phyloP scores from a whole-genome alignment of 2,888 invertebrate genomes.

The Metacarcinus magister region DNA sequence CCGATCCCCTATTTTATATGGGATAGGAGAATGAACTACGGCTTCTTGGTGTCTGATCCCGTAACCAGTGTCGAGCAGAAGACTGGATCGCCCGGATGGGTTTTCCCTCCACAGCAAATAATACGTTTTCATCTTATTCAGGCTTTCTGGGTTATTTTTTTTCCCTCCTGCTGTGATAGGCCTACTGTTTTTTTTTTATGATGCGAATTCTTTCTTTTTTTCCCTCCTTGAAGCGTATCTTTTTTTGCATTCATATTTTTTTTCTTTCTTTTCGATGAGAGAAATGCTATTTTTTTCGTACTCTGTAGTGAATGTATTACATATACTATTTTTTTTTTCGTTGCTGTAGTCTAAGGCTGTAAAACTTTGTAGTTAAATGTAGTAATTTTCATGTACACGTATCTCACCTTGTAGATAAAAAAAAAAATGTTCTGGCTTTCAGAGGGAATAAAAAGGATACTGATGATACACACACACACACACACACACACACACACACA shows the following conservation, averaged over 20 bases:
- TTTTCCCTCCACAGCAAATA: conserved; percentile 9
- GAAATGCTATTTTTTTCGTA: not conserved
- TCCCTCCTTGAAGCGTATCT: not conserved
- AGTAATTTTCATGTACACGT: too few relatives aligned
- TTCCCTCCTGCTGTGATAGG: not conserved
- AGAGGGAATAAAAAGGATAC: not conserved
- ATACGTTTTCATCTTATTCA: too few relatives aligned
- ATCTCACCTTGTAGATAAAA: too few relatives aligned
- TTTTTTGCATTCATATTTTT: too few relatives aligned
- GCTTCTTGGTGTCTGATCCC: conserved; percentile 60
- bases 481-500: too few relatives aligned
- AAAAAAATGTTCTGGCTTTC: not conserved
- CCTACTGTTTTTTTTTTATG: not conserved
- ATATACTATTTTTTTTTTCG: too few relatives aligned
- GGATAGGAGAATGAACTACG: conserved; percentile 56
- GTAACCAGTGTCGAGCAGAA: conserved; percentile 56
- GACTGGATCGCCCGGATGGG: not conserved
- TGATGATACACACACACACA: too few relatives aligned
- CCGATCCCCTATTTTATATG: conserved; percentile 64
- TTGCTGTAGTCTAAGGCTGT: too few relatives aligned
- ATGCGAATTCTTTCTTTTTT: not conserved
- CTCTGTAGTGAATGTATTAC: not conserved
- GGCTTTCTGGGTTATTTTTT: not conserved
- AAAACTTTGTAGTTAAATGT: too few relatives aligned
- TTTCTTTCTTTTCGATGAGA: not conserved